Evolutionary conservation across 2,888 invertebrate species (phyloP), one percentile per base, ranked within the genome.

Genomic region (Lithophane semibrunnea): DNA sequence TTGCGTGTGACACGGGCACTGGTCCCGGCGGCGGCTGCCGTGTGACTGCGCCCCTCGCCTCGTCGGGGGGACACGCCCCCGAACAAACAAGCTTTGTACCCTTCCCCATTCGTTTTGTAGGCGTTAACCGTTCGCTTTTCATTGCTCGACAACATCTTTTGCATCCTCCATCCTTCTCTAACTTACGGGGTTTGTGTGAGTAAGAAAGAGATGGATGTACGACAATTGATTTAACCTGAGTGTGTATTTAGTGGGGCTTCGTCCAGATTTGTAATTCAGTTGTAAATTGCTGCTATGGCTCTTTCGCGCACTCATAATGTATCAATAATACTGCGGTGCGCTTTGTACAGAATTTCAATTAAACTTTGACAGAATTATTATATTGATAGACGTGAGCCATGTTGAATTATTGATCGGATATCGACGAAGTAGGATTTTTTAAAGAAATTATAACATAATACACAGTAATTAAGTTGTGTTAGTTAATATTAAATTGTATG

Each of bases 301-400:
- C 95, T 96, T 95, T 95, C 90, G 94, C 94, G 92, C 77, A 89
- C 87, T 93, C 94, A 93, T 96, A 96, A 96, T 96, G 96, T 96
- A 96, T 96, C 96, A 96, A 96, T 96, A 96, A 94, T 94, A 94
- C 90, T 91, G 93, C 92, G 90, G 90, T 89, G 74, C 84, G 92
- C 93, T 94, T 94, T 92, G 91, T 92, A 91, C 93, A 91, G 96
- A 96, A 96, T 95, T 95, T 94, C 96, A 96, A 96, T 96, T 96
- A 94, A 94, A 94, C 88, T 94, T 94, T 96, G 96, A 96, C 96
- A 95, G 96, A 94, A 96, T 96, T 96, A 96, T 96, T 96, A 95
- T 94, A 94, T 94, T 94, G 95, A 96, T 95, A 94, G 95, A 94
- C 93, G 74, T 81, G 73, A 90, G 93, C 95, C 93, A 95, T 94